These are phyloP conservation scores for Erethizon dorsatum DNA, from an alignment of 2,797 vertebrate species.

Conservation along the genomic window DNA sequence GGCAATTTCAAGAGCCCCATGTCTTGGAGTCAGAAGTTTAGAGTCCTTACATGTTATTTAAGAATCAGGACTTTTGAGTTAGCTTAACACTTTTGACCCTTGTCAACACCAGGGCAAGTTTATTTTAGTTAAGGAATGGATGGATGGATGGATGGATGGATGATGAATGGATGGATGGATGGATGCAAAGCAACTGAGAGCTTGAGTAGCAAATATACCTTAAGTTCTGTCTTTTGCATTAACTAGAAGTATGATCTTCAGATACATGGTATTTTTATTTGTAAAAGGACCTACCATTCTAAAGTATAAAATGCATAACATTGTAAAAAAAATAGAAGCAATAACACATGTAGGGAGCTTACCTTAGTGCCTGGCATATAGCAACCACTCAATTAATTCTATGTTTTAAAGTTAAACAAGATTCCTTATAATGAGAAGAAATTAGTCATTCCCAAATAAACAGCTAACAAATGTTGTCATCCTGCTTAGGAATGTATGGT, in stretches of 20 bases:
- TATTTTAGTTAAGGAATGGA: conserved; percentile 7
- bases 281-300: background rate
- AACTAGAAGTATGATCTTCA: background rate
- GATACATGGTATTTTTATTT: background rate
- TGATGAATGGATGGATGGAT: background rate
- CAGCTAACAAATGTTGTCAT: conserved; percentile 32
- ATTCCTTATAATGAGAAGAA: background rate
- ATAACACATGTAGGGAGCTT: background rate
- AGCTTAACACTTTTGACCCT: background rate
- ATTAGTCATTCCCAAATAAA: conserved; percentile 20
- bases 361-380: background rate
- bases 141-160: background rate
- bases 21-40: background rate
- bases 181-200: background rate
- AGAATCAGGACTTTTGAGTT: background rate
- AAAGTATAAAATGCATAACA: background rate
- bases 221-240: background rate
- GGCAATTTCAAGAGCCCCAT: background rate
- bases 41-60: background rate
- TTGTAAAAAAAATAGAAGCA: conserved; percentile 30
- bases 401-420: conserved; percentile 22
- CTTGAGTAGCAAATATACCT: background rate
- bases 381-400: background rate
- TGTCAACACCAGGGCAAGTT: background rate
- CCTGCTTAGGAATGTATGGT: conserved; percentile 63